Percentiles rank a stretch among this genome's conserved stretches.
Conservation (phyloP, 30 jellyfish, hydroid and myxozoan genomes). For the Aurelia aurita complex sp. Pacific region DNA sequence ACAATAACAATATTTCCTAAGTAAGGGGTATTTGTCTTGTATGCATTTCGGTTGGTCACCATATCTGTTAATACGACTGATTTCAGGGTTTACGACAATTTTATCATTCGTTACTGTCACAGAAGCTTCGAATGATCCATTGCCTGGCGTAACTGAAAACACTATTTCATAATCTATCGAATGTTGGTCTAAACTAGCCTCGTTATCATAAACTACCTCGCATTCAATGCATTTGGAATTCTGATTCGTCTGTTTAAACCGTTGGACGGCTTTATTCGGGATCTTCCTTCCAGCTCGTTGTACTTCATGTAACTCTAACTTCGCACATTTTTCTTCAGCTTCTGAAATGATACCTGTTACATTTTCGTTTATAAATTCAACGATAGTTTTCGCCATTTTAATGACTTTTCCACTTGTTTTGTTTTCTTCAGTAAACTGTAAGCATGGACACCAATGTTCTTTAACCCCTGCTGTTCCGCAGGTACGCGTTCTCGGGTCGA, state of each 20-base stretch:
- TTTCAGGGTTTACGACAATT: slow-evolving; percentile 33
- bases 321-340: slow-evolving; percentile 51
- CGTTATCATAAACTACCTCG: slow-evolving; percentile 15
- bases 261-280: slow-evolving; percentile 35
- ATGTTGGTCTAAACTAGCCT: slow-evolving; percentile 2
- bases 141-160: slow-evolving; percentile 45
- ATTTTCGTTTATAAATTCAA: slow-evolving; percentile 45
- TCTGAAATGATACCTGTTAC: slow-evolving; percentile 8
- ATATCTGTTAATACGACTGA: slow-evolving; percentile 66
- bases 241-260: slow-evolving; percentile 39
- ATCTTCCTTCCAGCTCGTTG: slow-evolving; percentile 57
- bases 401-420: not conserved
- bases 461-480: slow-evolving; percentile 81
- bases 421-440: slow-evolving; percentile 10
- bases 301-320: slow-evolving; percentile 36
- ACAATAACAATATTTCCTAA: slow-evolving; percentile 71
- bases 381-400: slow-evolving; percentile 53
- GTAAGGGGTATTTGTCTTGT: slow-evolving; percentile 49
- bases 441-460: slow-evolving; percentile 90
- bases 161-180: slow-evolving; percentile 45
- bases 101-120: slow-evolving; percentile 26
- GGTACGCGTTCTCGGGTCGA: slow-evolving; percentile 54
- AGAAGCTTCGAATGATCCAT: slow-evolving; percentile 59
- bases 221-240: slow-evolving; percentile 55
- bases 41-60: slow-evolving; percentile 81